A percentile compares a stretch with the other conserved stretches of the same genome.
These are phyloP conservation scores for Castor canadensis DNA, from an alignment of 2,113 vertebrate genomes.

Conservation along the genomic window DNA sequence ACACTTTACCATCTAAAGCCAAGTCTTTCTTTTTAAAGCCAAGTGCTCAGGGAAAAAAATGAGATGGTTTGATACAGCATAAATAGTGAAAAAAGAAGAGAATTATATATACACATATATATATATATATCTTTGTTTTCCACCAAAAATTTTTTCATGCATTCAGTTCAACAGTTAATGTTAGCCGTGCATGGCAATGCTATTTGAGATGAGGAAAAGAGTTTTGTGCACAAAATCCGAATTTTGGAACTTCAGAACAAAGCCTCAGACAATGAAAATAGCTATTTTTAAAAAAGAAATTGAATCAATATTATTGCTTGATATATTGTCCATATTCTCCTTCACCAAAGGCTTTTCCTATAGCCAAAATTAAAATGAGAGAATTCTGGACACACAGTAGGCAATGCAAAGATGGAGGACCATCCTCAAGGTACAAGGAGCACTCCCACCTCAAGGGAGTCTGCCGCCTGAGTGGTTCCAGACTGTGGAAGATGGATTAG, in stretches of 20 bases:
- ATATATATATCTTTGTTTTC: conserved; percentile 29
- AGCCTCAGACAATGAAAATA: conserved; percentile 17
- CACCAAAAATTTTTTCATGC: conserved; percentile 42
- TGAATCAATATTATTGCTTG: neutral
- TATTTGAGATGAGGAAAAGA: conserved; percentile 52
- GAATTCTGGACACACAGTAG: conserved; percentile 33
- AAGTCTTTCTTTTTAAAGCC: no score
- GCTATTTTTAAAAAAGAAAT: neutral
- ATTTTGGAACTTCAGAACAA: conserved; percentile 26
- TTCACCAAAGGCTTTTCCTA: conserved; percentile 35
- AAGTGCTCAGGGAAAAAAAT: neutral
- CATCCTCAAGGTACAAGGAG: conserved; percentile 41
- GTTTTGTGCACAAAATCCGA: conserved; percentile 1
- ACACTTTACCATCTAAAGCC: conserved; percentile 18
- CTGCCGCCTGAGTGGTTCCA: conserved; percentile 64
- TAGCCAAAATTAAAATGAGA: conserved; percentile 54
- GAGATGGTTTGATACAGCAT: neutral
- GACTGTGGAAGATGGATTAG: conserved; percentile 76
- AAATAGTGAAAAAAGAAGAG: conserved; percentile 41
- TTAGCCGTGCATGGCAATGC: neutral
- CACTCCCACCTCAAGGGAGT: conserved; percentile 58
- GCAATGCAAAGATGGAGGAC: conserved; percentile 33
- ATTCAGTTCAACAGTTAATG: conserved; percentile 12
- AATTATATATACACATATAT: no score
- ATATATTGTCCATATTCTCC: neutral